phyloP scores from a whole-genome alignment of 2,113 vertebrate genomes.

The Clinocottus analis region DNA sequence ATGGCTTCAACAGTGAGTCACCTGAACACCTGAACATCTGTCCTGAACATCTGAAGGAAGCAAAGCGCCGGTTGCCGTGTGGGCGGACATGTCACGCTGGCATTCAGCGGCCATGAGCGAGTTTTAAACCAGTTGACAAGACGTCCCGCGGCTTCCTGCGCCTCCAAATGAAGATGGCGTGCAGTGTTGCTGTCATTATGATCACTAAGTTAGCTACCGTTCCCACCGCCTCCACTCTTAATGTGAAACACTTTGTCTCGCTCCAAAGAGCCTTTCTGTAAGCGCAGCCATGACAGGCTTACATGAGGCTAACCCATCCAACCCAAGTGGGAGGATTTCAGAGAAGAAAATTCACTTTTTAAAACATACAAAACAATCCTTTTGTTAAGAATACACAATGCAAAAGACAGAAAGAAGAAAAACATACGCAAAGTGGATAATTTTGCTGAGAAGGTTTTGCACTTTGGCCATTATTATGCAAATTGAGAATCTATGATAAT shows the following conservation, averaged over 20 bases:
- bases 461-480: neutral
- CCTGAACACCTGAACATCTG: too few species aligned
- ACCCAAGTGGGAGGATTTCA: slow-evolving; percentile 28
- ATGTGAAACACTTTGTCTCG: slow-evolving; percentile 26
- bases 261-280: slow-evolving; percentile 17
- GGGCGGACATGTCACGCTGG: slow-evolving; percentile 45
- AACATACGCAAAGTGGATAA: too few species aligned
- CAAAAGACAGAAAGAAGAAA: too few species aligned
- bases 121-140: slow-evolving; percentile 41
- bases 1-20: slow-evolving; percentile 21
- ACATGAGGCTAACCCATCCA: slow-evolving; percentile 27
- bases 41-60: slow-evolving; percentile 11
- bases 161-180: slow-evolving; percentile 3
- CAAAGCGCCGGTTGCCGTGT: slow-evolving; percentile 31
- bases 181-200: slow-evolving; percentile 14
- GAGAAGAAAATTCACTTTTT: too few species aligned
- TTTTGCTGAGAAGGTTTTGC: too few species aligned
- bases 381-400: too few species aligned
- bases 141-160: neutral
- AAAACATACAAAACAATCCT: too few species aligned
- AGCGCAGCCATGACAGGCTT: slow-evolving; percentile 14
- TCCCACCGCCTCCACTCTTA: slow-evolving; percentile 24
- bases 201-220: slow-evolving; percentile 12
- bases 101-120: slow-evolving; percentile 29
- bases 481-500: slow-evolving; percentile 16